A percentile compares a stretch with the other conserved stretches of the same genome.
These are phyloP conservation scores for Raja brachyura DNA, from an alignment of 2,113 vertebrate species.

Conservation along the genomic window DNA sequence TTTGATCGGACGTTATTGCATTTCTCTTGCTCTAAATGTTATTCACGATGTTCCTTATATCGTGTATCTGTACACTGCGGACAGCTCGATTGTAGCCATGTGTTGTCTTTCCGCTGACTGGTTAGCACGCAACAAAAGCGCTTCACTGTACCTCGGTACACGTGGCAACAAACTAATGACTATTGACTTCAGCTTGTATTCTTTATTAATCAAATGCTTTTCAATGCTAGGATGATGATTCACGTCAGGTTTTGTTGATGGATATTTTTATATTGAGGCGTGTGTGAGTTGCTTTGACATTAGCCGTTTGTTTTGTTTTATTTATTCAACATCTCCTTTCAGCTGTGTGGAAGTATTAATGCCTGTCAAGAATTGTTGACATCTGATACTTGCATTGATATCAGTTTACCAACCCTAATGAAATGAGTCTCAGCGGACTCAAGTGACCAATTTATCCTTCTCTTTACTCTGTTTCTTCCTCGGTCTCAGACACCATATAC, in stretches of 20 bases:
- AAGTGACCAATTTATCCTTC: neutral
- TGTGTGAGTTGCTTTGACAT: neutral
- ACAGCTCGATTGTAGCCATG: too few species aligned
- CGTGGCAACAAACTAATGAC: too few species aligned
- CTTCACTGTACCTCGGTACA: too few species aligned
- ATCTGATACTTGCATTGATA: neutral
- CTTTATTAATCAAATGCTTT: neutral
- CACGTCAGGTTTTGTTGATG: neutral
- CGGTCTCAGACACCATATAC: neutral
- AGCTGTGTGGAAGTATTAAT: neutral
- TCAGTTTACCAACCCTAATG: conserved; percentile 13
- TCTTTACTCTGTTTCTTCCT: neutral
- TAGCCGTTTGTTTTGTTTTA: neutral
- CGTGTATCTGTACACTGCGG: too few species aligned
- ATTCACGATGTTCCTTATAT: too few species aligned
- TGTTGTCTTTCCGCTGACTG: too few species aligned
- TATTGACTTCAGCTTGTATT: too few species aligned
- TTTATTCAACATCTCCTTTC: neutral
- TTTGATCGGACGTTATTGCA: too few species aligned
- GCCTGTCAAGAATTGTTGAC: neutral
- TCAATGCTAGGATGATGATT: neutral
- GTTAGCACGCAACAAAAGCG: too few species aligned
- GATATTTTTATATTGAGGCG: neutral
- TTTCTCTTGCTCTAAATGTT: too few species aligned
- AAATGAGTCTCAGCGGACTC: neutral